Evolutionary conservation across 2,797 vertebrate genomes (phyloP).

Genomic region (Parauchenoglanis punctatus): DNA sequence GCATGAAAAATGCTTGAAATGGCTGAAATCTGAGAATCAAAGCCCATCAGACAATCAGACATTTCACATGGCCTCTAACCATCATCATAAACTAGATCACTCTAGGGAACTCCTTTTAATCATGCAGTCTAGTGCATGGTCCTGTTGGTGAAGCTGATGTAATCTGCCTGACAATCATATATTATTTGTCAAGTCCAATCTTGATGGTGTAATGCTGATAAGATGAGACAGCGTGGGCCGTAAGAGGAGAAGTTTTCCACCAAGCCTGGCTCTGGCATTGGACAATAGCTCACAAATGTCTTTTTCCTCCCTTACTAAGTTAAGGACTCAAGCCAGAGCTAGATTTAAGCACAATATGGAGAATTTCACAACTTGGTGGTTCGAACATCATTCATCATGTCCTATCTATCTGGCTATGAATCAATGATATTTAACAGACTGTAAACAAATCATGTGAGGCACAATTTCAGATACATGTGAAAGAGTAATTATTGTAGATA

Average conservation of each 20-base stretch:
- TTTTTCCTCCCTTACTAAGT: constrained; percentile 28
- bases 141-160: constrained; percentile 32
- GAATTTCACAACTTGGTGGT: constrained; percentile 15
- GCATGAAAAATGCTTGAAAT: constrained; percentile 10
- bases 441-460: constrained; percentile 15
- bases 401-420: constrained; percentile 13
- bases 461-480: constrained; percentile 9
- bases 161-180: constrained; percentile 61
- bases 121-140: constrained; percentile 70
- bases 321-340: neutral
- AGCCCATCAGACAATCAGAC: constrained; percentile 59
- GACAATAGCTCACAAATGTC: constrained; percentile 43
- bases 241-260: constrained; percentile 44
- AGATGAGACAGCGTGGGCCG: constrained; percentile 60
- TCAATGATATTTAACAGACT: neutral
- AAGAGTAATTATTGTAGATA: constrained; percentile 30
- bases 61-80: constrained; percentile 58
- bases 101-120: constrained; percentile 77
- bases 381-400: neutral
- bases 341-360: neutral
- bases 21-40: constrained; percentile 51
- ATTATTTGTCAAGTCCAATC: constrained; percentile 74
- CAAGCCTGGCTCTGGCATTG: constrained; percentile 38
- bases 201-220: constrained; percentile 65
- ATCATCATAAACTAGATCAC: constrained; percentile 74